Base-by-base conservation (phyloP, 2,888 invertebrate genomes). In the Oligia fasciuncula region DNA sequence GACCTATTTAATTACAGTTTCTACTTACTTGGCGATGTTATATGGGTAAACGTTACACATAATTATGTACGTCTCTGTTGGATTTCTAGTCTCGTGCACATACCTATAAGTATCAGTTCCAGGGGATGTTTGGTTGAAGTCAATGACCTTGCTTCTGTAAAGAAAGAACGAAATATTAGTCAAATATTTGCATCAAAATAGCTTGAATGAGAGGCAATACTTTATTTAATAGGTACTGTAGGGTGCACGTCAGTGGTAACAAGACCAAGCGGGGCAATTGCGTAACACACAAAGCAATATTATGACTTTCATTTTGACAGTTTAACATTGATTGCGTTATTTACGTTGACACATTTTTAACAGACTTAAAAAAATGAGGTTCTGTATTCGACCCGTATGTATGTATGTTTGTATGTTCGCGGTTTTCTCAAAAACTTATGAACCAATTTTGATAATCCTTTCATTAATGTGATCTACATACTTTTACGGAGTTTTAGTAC, bases 1-100 rank as follows among this genome's bases (percentile, higher is more conserved):
- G 67, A 71, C 67, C 77, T 82, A 82, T 82, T 82, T 81, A 82
- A 77, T 81, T 82, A 76, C 46, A 19, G 29, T 40, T 40, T 29
- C 46, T n/a, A 19, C 29, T 68, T 23, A 67, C 54, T 9, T 11
- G 70, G 35, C 49, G 4, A 40, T 29, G n/a, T 46, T 82, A 67
- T 49, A 70, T n/a, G 19, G 6, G 17, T 19, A 51, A 51, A 51
- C 51, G 51, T 81, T 29, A 46, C 11, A 23, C 35, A 17, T 43
- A n/a, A n/a, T n/a, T n/a, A 65, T 9, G 65, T 70, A 29, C 40
- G 46, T 19, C 62, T 29, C 35, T 67, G 29, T 67, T 71, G 19
- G 19, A 19, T 54, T 67, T 80, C 35, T 62, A 80, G 80, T 80
- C 60, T 62, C 19, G n/a, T 46, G 62, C 9, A 23, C 13, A 5